These are phyloP conservation scores for Synanthedon formicaeformis DNA, from an alignment of 2,888 invertebrate species.

Conservation along the genomic window DNA sequence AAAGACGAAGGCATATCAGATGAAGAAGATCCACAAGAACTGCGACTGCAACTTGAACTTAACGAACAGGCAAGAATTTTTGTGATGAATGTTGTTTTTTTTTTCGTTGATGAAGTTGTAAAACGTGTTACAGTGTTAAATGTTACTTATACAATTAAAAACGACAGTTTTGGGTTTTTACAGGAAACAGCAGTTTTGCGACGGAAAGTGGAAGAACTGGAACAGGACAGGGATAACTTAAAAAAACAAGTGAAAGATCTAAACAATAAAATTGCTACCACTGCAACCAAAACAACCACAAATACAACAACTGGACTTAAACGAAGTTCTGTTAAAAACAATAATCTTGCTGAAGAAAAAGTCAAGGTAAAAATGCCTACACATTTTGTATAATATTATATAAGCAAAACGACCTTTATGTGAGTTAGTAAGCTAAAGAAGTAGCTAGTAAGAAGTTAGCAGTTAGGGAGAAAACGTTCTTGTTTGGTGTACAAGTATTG, in stretches of 20 bases:
- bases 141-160: too few species aligned
- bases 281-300: constrained; percentile 39
- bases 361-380: constrained; percentile 59
- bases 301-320: constrained; percentile 36
- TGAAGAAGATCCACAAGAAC: constrained; percentile 85
- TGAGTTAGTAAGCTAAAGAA: too few species aligned
- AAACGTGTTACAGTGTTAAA: too few species aligned
- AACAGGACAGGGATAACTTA: constrained; percentile 80
- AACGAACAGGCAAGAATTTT: constrained; percentile 79
- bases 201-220: constrained; percentile 86
- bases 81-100: background rate
- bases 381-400: background rate
- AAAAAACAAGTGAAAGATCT: constrained; percentile 83
- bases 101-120: background rate
- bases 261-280: constrained; percentile 75
- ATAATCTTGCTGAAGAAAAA: constrained; percentile 74
- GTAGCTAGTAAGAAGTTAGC: too few species aligned
- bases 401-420: background rate
- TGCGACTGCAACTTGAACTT: constrained; percentile 86
- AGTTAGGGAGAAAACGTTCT: too few species aligned
- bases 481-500: too few species aligned
- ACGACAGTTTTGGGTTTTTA: constrained; percentile 4
- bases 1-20: constrained; percentile 81
- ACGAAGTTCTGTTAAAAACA: constrained; percentile 44
- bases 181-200: constrained; percentile 86